These are phyloP conservation scores for Orgyia antiqua DNA, from an alignment of 2,888 invertebrate genomes.

Conservation along the genomic window DNA sequence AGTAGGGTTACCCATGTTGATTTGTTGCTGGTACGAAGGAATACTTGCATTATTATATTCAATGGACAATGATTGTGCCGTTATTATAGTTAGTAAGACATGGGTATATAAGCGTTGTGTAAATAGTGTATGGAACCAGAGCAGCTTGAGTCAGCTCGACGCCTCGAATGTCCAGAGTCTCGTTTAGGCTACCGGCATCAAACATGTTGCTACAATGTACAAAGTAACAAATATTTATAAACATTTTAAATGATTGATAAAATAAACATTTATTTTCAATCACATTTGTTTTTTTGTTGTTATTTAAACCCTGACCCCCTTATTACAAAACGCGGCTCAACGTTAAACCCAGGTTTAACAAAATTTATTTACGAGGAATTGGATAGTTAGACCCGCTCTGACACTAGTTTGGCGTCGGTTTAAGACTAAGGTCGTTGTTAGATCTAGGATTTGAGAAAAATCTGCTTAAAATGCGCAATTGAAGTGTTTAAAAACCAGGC, in stretches of 20 bases:
- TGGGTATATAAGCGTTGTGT: slow-evolving; percentile 38
- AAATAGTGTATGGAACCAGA: slow-evolving; percentile 39
- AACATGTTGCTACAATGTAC: slow-evolving; percentile 70
- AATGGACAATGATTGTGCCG: slow-evolving; percentile 31
- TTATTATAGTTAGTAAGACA: too few species aligned
- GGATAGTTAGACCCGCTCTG: too few species aligned
- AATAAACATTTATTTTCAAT: slow-evolving; percentile 75
- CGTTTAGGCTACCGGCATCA: slow-evolving; percentile 44
- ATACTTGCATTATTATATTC: slow-evolving; percentile 36
- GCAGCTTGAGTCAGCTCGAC: slow-evolving; percentile 31
- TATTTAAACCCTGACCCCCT: neutral
- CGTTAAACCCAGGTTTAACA: too few species aligned
- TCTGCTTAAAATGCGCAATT: too few species aligned
- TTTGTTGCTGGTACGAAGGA: slow-evolving; percentile 44
- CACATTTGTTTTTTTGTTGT: slow-evolving; percentile 36
- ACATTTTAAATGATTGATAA: slow-evolving; percentile 74
- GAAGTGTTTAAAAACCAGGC: too few species aligned
- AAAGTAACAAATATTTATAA: slow-evolving; percentile 74
- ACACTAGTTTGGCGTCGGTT: too few species aligned
- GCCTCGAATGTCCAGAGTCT: slow-evolving; percentile 42
- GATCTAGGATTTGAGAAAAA: too few species aligned
- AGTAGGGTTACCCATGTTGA: slow-evolving; percentile 51
- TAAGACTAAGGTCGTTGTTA: too few species aligned
- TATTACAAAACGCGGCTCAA: too few species aligned
- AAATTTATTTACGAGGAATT: too few species aligned